Conservation (phyloP, 2,888 invertebrate genomes). For the Tiliacea citrago region DNA sequence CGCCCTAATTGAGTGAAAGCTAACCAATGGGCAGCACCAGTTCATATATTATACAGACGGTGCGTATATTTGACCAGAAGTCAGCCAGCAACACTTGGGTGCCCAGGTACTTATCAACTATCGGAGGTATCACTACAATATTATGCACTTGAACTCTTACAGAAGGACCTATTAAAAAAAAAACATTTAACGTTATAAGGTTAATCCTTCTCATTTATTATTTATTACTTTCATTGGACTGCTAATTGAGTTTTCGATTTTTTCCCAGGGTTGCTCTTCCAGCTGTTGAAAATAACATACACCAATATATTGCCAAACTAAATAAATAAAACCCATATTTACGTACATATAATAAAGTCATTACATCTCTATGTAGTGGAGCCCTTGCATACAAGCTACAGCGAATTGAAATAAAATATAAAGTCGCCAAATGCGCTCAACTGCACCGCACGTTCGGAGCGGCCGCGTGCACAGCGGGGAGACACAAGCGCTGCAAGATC, state of each 20-base stretch:
- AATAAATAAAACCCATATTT: background rate
- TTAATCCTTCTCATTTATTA: no score
- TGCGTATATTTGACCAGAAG: background rate
- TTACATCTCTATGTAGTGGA: background rate
- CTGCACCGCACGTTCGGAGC: conserved; percentile 1
- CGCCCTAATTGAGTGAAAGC: conserved; percentile 1
- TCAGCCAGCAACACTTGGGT: background rate
- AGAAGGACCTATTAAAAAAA: background rate
- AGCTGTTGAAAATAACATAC: background rate
- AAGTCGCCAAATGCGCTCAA: conserved; percentile 32
- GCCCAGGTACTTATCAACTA: background rate
- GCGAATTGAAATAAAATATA: conserved; percentile 3
- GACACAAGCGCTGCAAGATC: background rate
- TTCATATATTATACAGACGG: background rate
- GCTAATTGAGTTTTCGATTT: background rate
- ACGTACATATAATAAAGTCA: background rate
- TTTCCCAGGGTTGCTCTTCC: background rate
- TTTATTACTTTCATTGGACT: no score
- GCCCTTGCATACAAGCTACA: conserved; percentile 8
- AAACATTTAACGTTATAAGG: background rate
- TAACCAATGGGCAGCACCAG: background rate
- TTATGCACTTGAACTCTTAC: background rate
- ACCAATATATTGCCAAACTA: background rate
- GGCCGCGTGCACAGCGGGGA: conserved; percentile 6
- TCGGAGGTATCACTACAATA: no score